Conservation (phyloP, 23 tunicate genomes). For the Halocynthia roretzi region DNA sequence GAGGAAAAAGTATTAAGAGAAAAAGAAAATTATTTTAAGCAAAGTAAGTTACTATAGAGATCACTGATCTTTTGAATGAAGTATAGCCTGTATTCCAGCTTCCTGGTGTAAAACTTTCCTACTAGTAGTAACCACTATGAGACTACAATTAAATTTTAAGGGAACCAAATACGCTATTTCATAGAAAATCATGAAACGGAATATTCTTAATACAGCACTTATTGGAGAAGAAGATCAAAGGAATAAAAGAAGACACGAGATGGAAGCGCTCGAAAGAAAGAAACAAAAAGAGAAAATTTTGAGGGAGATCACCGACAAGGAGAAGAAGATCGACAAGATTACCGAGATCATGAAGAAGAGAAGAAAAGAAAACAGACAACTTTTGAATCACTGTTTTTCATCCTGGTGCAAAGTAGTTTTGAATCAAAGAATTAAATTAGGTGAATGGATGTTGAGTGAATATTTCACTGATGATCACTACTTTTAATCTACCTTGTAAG, state of each 20-base stretch:
- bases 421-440: slow-evolving; percentile 33
- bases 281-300: slow-evolving; percentile 5
- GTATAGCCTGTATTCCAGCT: too few relatives aligned
- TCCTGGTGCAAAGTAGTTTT: slow-evolving; percentile 56
- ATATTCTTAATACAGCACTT: background rate
- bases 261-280: background rate
- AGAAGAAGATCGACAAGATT: slow-evolving; percentile 26
- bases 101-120: too few relatives aligned
- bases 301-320: slow-evolving; percentile 15
- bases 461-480: too few relatives aligned
- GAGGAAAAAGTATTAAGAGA: slow-evolving; percentile 13
- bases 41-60: background rate
- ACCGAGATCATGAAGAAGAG: slow-evolving; percentile 32
- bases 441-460: background rate
- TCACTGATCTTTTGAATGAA: too few relatives aligned
- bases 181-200: background rate
- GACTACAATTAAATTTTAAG: too few relatives aligned
- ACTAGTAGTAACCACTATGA: too few relatives aligned
- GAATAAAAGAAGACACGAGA: background rate
- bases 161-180: too few relatives aligned
- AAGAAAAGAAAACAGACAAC: slow-evolving; percentile 17
- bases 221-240: background rate
- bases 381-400: slow-evolving; percentile 17
- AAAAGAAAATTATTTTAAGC: background rate
- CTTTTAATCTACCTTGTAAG: too few relatives aligned